phyloP scores from a whole-genome alignment of 2,797 vertebrate species.

The Tenualosa ilisha region DNA sequence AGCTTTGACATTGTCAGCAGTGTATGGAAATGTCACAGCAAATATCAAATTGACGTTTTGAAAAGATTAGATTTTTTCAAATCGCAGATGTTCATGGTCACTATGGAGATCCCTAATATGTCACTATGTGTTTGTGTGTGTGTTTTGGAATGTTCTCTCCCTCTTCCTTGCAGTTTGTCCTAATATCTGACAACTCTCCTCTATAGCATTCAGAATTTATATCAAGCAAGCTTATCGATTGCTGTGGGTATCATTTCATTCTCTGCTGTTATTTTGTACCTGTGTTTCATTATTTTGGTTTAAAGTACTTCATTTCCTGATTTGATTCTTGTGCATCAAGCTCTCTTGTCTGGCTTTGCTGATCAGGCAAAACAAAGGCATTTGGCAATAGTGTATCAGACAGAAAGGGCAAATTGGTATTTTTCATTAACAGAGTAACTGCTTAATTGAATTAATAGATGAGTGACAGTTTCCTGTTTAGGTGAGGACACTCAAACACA shows the following conservation, averaged over 20 bases:
- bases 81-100: too few relatives aligned
- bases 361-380: background rate
- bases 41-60: too few relatives aligned
- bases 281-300: background rate
- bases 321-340: background rate
- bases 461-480: background rate
- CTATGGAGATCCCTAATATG: background rate
- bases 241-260: background rate
- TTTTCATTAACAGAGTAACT: background rate
- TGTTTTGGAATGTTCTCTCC: background rate
- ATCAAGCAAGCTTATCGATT: background rate
- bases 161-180: background rate
- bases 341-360: background rate
- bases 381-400: background rate
- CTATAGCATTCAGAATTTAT: background rate
- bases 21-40: background rate
- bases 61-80: too few relatives aligned
- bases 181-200: background rate
- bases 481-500: conserved; percentile 5
- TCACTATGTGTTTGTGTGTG: background rate
- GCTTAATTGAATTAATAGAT: background rate
- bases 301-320: background rate
- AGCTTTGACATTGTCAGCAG: background rate
- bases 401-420: background rate
- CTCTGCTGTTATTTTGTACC: background rate